phyloP scores from a whole-genome alignment of 2,113 vertebrate species.

The Bostrychus sinensis region DNA sequence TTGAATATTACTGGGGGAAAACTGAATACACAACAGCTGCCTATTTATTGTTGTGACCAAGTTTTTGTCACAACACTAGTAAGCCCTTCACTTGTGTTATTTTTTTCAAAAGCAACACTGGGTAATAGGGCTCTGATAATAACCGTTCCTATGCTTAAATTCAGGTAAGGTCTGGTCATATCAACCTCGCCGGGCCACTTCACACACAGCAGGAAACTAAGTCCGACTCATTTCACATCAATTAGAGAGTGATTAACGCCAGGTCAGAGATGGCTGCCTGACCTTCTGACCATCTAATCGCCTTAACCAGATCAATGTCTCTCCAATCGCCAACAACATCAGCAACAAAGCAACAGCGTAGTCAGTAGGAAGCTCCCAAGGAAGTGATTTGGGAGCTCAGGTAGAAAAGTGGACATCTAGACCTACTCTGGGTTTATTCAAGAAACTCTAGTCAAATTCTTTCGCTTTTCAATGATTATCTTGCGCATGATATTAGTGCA shows the following conservation, averaged over 20 bases:
- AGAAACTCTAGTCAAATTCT: too few species aligned
- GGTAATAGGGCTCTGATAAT: too few species aligned
- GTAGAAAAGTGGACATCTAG: too few species aligned
- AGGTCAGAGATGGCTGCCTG: slow-evolving; percentile 52
- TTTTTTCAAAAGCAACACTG: too few species aligned
- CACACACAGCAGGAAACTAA: slow-evolving; percentile 52
- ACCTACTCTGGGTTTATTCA: too few species aligned
- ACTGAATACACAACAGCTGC: slow-evolving; percentile 24
- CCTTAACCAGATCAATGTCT: slow-evolving; percentile 65
- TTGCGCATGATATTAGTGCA: too few species aligned
- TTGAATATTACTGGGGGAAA: slow-evolving; percentile 43
- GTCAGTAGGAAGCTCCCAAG: slow-evolving; percentile 2
- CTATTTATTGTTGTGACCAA: background rate
- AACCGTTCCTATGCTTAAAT: too few species aligned
- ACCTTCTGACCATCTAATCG: slow-evolving; percentile 66
- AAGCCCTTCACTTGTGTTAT: too few species aligned
- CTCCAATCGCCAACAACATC: slow-evolving; percentile 27
- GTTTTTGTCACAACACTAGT: too few species aligned
- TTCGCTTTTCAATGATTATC: too few species aligned
- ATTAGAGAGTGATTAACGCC: slow-evolving; percentile 75
- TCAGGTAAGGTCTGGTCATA: too few species aligned
- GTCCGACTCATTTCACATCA: slow-evolving; percentile 71
- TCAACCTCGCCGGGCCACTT: slow-evolving; percentile 30
- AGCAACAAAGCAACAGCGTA: slow-evolving; percentile 6
- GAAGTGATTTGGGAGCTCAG: background rate